Evolutionary conservation across 2,888 invertebrate species (phyloP), one percentile per base, ranked within the genome.

Genomic region (Proisotoma minuta): DNA sequence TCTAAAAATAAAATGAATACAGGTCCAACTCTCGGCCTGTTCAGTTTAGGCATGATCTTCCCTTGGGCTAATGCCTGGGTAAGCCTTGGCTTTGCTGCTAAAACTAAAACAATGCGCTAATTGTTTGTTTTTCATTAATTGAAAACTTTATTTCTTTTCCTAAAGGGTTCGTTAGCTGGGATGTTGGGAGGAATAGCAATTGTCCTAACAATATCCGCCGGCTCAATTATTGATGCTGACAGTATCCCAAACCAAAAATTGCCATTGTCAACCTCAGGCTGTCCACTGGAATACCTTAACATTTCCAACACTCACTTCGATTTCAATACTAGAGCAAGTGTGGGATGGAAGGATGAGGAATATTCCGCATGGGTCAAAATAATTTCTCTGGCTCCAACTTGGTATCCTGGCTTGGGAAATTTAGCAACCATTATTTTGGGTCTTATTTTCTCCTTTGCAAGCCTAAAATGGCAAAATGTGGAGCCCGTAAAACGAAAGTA

Each of bases 11-110:
- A 22, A 8, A 5, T 24, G 8, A 8, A 18, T 24, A 24, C 23
- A 23, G 50, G 50, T 22, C 50, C 50, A 4, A 50, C 50, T 8
- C n/a, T 50, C 22, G 50, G 50, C 8, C 8, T 50, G 4, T 50
- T 50, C 22, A 50, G 22, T 24, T 22, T 50, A 4, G 50, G 50
- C 8, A 50, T 50, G 50, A 24, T 50, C 8, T 50, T 50, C 22
- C 50, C 50, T 5, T 24, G 23, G 24, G 20, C 50, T 8, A 50
- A 18, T 50, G 20, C 50, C 8, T 23, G 22, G 23, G 50, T 50
- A 50, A 50, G n/a, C n/a, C n/a, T n/a, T n/a, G n/a, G n/a, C n/a
- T n/a, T n/a, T n/a, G n/a, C n/a, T n/a, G n/a, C n/a, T n/a, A n/a
- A n/a, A n/a, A n/a, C n/a, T n/a, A n/a, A n/a, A n/a, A n/a, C n/a